These are phyloP conservation scores for Apus apus DNA, from an alignment of 2,113 vertebrate species.

Conservation along the genomic window DNA sequence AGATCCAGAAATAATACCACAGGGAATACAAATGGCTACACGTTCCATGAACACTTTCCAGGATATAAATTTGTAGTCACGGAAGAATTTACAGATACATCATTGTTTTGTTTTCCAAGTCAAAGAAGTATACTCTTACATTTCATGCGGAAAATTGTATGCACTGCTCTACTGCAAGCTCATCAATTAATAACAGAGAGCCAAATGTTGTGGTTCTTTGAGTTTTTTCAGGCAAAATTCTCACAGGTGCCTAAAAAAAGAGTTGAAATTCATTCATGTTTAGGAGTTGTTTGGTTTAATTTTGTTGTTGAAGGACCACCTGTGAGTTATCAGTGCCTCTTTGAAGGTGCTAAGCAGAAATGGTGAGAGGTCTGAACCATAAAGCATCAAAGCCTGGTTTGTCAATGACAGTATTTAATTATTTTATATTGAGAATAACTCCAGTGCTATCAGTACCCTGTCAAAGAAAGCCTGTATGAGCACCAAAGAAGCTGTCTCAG, in stretches of 20 bases:
- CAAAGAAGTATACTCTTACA: slow-evolving; percentile 9
- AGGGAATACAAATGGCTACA: slow-evolving; percentile 40
- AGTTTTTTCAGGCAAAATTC: neutral
- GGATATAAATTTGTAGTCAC: slow-evolving; percentile 41
- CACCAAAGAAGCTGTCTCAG: neutral
- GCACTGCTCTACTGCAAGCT: neutral
- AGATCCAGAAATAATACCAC: slow-evolving; percentile 40
- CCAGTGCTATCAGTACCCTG: neutral
- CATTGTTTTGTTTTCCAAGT: slow-evolving; percentile 40
- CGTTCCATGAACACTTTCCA: neutral
- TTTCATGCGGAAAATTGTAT: slow-evolving; percentile 27
- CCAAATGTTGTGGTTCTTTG: neutral
- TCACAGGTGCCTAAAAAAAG: neutral
- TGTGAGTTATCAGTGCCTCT: neutral
- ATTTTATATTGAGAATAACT: neutral
- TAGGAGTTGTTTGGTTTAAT: neutral
- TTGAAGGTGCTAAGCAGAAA: neutral
- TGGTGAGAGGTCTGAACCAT: neutral
- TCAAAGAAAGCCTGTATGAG: neutral
- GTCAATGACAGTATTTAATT: neutral
- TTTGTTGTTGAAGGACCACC: neutral
- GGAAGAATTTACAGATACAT: slow-evolving; percentile 49
- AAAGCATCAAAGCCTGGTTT: neutral
- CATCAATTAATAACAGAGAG: slow-evolving; percentile 2
- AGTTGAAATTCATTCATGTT: neutral